Conservation (phyloP, 2,888 invertebrate species). For the Heliconius ismenius region DNA sequence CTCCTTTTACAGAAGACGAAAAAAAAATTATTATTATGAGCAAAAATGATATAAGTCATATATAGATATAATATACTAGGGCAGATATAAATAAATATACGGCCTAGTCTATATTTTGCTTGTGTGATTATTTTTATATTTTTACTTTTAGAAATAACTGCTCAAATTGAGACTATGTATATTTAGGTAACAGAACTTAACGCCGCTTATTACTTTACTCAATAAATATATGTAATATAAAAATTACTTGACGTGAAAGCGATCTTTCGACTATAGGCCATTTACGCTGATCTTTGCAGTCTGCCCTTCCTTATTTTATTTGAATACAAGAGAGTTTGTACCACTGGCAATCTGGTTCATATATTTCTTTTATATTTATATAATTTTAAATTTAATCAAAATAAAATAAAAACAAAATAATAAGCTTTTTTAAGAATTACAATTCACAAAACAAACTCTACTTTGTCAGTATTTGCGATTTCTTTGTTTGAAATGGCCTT, state of each 20-base stretch:
- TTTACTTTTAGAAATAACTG: not conserved
- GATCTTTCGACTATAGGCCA: not conserved
- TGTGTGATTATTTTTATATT: not conserved
- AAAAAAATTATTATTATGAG: not conserved
- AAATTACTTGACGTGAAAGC: not conserved
- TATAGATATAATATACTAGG: not conserved
- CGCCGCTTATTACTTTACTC: too few species aligned
- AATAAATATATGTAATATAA: not conserved
- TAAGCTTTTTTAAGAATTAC: slow-evolving; percentile 20
- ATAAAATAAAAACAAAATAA: not conserved
- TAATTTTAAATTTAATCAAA: too few species aligned
- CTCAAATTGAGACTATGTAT: not conserved
- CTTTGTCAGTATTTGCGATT: slow-evolving; percentile 19
- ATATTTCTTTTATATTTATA: too few species aligned
- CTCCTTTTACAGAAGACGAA: too few species aligned
- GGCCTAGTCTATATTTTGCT: not conserved
- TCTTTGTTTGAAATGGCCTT: slow-evolving; percentile 21
- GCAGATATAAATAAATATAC: slow-evolving; percentile 5
- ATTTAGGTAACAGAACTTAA: not conserved
- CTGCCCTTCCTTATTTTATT: too few species aligned
- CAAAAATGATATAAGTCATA: not conserved
- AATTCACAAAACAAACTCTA: slow-evolving; percentile 32
- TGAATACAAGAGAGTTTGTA: too few species aligned
- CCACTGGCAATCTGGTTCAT: too few species aligned
- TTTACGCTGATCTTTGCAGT: too few species aligned